Evolutionary conservation across 2,113 vertebrate genomes (phyloP), one percentile per base, ranked within the genome.

Genomic region (Muntiacus reevesi): DNA sequence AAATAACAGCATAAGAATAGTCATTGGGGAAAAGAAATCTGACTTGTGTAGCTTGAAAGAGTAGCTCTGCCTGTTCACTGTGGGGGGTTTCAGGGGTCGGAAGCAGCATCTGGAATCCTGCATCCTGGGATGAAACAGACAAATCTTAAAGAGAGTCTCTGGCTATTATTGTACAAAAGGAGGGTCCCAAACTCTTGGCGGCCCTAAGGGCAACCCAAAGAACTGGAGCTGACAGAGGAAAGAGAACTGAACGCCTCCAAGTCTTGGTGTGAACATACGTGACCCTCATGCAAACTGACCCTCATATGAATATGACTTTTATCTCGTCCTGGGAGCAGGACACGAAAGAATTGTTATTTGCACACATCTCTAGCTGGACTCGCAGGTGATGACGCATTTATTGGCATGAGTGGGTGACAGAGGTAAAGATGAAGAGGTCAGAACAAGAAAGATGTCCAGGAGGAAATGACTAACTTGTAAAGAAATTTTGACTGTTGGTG

Each of bases 401-500:
- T 94, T 95, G 87, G 93, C 91, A 85, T 78, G 93, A 54, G 52
- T 28, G 19, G 54, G 64, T 33, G 91, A 82, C 16, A 9, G 40
- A 55, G 81, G 25, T 45, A 2, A 21, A 57, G 67, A 60, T 0
- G 7, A 60, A 89, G 81, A 87, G 57, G 78, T 43, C 54, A 4
- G 79, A 84, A 6, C 16, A 36, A 33, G 36, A 64, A 78, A 52
- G 74, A 59, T n/a, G 47, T 45, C 85, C 28, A 91, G 97, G 94
- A 97, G 91, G 97, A 96, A 94, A 30, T 86, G 82, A 94, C 96
- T 82, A 43, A 82, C 36, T 11, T 2, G 30, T 10, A 8, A 55
- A 78, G 95, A 94, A 23, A 43, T 12, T 17, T 40, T 59, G 89
- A 54, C 81, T 60, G 7, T 74, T 43, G 7, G 14, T 14, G 36